These are phyloP conservation scores for Cherax destructor DNA, from an alignment of 1,140 invertebrate species.

Conservation along the genomic window DNA sequence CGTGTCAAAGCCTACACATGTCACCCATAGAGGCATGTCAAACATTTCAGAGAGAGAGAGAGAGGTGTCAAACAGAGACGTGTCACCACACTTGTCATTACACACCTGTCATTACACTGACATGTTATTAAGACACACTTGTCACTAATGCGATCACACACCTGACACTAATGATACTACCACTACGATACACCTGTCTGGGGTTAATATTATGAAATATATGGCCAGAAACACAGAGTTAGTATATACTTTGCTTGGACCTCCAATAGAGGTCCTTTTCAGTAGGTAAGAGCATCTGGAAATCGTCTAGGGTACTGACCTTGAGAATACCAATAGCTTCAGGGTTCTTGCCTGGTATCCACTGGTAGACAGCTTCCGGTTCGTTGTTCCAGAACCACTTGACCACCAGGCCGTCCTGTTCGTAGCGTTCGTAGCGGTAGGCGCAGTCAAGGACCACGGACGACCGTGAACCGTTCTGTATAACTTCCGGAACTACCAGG, in stretches of 20 bases:
- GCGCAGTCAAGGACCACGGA: conserved; percentile 73
- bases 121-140: too few species aligned
- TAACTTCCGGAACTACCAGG: conserved; percentile 64
- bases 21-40: too few species aligned
- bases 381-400: conserved; percentile 74
- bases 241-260: background rate
- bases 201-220: too few species aligned
- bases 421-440: conserved; percentile 72
- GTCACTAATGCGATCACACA: too few species aligned
- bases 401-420: conserved; percentile 72
- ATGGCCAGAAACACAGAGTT: background rate
- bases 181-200: too few species aligned
- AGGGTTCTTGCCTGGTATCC: conserved; percentile 73
- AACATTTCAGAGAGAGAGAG: too few species aligned
- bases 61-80: too few species aligned
- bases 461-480: conserved; percentile 71
- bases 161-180: too few species aligned
- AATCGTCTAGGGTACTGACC: conserved; percentile 22
- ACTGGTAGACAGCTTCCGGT: conserved; percentile 74
- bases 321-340: conserved; percentile 67
- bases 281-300: too few species aligned
- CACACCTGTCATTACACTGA: too few species aligned
- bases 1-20: too few species aligned
- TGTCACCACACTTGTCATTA: too few species aligned
- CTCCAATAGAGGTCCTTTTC: background rate